phyloP scores from a whole-genome alignment of 2,888 invertebrate species.

The Drosophila affinis region DNA sequence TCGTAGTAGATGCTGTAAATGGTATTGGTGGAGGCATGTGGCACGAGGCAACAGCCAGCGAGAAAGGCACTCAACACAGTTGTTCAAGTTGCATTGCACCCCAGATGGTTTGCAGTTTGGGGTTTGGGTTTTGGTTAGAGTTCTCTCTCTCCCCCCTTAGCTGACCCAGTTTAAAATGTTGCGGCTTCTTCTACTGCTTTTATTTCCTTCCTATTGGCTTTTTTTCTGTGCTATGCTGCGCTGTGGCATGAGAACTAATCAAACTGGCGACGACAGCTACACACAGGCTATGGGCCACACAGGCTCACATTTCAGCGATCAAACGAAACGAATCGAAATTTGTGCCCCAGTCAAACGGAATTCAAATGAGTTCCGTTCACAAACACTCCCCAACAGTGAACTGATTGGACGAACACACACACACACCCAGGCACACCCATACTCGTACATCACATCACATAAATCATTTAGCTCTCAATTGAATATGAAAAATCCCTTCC shows the following conservation, averaged over 20 bases:
- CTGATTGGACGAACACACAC: slow-evolving; percentile 58
- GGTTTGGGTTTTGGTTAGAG: slow-evolving; percentile 9
- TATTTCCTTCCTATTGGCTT: not conserved
- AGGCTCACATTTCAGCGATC: slow-evolving; percentile 48
- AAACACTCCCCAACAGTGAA: slow-evolving; percentile 42
- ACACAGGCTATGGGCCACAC: not conserved
- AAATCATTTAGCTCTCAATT: slow-evolving; percentile 79
- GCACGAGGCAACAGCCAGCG: not conserved
- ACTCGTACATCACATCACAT: slow-evolving; percentile 27
- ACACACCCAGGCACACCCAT: slow-evolving; percentile 3
- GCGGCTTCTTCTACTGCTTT: slow-evolving; percentile 35
- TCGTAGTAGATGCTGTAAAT: slow-evolving; percentile 16
- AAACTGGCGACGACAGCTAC: slow-evolving; percentile 29
- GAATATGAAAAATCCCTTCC: slow-evolving; percentile 81
- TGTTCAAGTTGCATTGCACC: slow-evolving; percentile 40
- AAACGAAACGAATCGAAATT: slow-evolving; percentile 53
- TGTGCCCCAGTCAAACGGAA: slow-evolving; percentile 64
- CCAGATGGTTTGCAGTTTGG: slow-evolving; percentile 28
- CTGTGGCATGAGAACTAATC: slow-evolving; percentile 36
- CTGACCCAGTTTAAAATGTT: slow-evolving; percentile 54
- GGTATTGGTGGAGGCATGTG: not conserved
- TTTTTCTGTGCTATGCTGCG: not conserved
- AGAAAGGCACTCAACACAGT: slow-evolving; percentile 35
- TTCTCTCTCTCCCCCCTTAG: not conserved
- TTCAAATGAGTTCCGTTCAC: slow-evolving; percentile 75